Conservation (phyloP, 2,113 vertebrate genomes). For the Actenoides hombroni region DNA sequence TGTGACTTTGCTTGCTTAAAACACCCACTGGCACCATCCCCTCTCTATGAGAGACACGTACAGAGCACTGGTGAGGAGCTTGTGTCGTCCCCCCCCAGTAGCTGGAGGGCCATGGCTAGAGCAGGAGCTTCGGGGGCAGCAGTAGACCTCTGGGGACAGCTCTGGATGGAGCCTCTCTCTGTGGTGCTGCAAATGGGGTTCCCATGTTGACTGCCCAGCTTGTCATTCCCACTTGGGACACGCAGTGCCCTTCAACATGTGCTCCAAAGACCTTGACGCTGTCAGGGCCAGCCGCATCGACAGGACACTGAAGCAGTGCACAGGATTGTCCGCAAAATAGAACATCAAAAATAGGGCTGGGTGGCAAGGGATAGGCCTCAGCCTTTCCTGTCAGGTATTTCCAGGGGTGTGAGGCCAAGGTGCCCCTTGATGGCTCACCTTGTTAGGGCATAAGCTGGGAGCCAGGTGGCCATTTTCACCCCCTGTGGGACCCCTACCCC, state of each 20-base stretch:
- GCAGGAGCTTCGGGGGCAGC: background rate
- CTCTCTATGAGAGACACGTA: rapidly evolving
- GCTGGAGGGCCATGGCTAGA: background rate
- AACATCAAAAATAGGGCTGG: background rate
- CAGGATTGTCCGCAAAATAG: background rate
- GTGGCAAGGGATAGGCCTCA: background rate
- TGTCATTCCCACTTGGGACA: background rate
- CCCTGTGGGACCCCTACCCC: rapidly evolving
- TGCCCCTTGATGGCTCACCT: background rate
- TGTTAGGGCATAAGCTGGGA: background rate
- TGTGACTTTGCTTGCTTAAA: background rate
- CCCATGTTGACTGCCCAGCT: rapidly evolving
- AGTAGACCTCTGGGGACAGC: no score
- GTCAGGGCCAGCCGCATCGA: background rate
- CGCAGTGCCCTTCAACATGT: rapidly evolving
- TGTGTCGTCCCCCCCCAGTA: background rate
- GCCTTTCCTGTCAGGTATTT: background rate
- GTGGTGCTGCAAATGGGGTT: rapidly evolving
- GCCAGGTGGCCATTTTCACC: rapidly evolving
- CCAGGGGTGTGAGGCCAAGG: background rate
- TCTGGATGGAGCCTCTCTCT: background rate
- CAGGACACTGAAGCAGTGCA: background rate
- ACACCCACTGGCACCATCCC: background rate
- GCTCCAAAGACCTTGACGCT: rapidly evolving
- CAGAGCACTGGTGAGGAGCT: background rate